Base-by-base conservation (phyloP, 1,140 invertebrate species). In the Atta colombica region DNA sequence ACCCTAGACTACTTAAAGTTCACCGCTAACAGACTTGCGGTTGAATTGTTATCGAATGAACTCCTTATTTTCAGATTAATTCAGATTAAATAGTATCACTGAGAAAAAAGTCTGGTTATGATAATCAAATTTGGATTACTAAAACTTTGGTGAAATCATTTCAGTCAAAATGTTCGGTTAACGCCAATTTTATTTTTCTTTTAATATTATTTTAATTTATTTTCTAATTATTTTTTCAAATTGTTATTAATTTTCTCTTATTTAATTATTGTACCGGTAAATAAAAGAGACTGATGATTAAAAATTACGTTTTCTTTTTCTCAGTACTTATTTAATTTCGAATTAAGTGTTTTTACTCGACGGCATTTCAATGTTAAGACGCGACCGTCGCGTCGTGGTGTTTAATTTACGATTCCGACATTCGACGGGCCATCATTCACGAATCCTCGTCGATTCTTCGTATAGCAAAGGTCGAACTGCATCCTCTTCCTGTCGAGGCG, bases 401-500 rank as follows among this genome's bases (percentile, higher is more conserved):
- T 21, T 61, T 25, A 81, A 28, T 72, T 72, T 0, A 53, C 35
- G 55, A 35, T 25, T 60, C 16, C 25, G 45, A 39, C 45, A 55
- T 39, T 58, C 49, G 49, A 39, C n/a, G 68, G 21, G 31, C 18
- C 8, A 66, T 63, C 18, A 60, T 68, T 53, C 51, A 16, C 63
- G 51, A 68, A 80, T 31, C 58, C 21, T 65, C 51, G 58, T 66
- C n/a, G 68, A n/a, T 28, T 74, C 55, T 61, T 61, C 28, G 21
- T 21, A n/a, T 14, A 58, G 18, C 68, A 61, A 61, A 82, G 80
- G 18, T 77, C 71, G 84, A 53, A 74, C 72, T 58, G 80, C 65
- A 90, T 90, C 86, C 80, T 90, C 78, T 65, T 71, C 71, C 77
- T 35, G 63, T 85, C 86, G 60, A 84, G 89, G 60, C 77, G 86